These are phyloP conservation scores for Hippopotamyrus pictus DNA, from an alignment of 2,797 vertebrate genomes.

Conservation along the genomic window DNA sequence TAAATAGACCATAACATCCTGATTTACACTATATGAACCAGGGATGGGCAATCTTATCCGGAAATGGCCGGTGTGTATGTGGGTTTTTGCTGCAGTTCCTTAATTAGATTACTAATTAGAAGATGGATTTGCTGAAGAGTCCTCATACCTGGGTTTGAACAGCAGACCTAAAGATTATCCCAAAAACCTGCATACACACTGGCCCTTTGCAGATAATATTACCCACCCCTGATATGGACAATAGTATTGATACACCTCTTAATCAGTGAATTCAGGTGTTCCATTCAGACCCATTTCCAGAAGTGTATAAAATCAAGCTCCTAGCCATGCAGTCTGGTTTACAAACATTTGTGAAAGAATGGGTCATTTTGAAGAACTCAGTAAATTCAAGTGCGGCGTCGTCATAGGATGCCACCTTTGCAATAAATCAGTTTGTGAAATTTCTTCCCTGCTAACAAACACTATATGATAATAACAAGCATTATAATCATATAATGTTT, in stretches of 20 bases:
- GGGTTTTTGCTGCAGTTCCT: background rate
- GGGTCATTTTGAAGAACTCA: background rate
- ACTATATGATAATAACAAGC: background rate
- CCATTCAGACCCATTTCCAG: background rate
- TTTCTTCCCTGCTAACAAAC: background rate
- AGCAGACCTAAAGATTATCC: background rate
- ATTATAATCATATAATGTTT: background rate
- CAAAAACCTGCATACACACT: background rate
- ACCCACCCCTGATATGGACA: background rate
- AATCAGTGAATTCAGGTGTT: background rate
- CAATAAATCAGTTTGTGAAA: background rate
- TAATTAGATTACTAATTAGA: background rate
- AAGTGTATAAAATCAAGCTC: background rate
- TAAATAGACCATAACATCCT: background rate
- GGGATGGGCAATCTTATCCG: background rate
- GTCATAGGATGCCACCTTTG: background rate
- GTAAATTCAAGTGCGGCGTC: background rate
- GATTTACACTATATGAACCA: background rate
- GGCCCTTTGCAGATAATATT: background rate
- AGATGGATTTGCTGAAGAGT: background rate
- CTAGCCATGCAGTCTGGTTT: background rate
- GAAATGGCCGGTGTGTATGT: background rate
- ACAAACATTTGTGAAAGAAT: background rate
- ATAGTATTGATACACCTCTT: background rate
- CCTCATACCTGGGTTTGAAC: background rate